A percentile compares a stretch with the other conserved stretches of the same genome.
Conservation (phyloP, 1,140 invertebrate genomes). For the Aphelinus atriplicis region DNA sequence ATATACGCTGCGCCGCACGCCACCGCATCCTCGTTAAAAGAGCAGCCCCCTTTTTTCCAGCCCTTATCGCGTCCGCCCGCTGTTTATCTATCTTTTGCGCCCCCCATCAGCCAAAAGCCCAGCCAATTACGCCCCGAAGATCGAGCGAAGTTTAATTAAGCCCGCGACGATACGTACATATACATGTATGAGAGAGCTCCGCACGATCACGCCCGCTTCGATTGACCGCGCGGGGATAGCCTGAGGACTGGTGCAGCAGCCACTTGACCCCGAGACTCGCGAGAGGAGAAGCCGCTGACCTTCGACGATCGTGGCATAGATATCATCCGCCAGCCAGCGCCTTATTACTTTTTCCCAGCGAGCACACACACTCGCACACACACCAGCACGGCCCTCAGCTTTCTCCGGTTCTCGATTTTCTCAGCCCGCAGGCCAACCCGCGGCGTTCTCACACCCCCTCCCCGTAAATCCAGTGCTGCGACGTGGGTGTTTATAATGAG, state of each 20-base stretch:
- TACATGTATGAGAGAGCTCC: slow-evolving; percentile 36
- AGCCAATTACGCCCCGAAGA: slow-evolving; percentile 40
- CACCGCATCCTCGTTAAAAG: too few relatives aligned
- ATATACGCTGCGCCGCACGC: too few relatives aligned
- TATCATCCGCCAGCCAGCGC: slow-evolving; percentile 38
- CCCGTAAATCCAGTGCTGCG: background rate
- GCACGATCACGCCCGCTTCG: slow-evolving; percentile 25
- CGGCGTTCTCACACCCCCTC: too few relatives aligned
- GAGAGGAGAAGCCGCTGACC: slow-evolving; percentile 34
- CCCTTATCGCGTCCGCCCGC: slow-evolving; percentile 1
- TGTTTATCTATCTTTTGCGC: too few relatives aligned
- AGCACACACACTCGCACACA: too few relatives aligned
- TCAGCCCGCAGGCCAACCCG: background rate
- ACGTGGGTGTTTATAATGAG: slow-evolving; percentile 46
- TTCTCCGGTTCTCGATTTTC: background rate
- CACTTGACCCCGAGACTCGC: slow-evolving; percentile 20
- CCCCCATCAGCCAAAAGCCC: too few relatives aligned
- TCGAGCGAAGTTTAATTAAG: slow-evolving; percentile 48
- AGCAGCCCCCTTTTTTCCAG: background rate
- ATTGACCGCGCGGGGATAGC: slow-evolving; percentile 35
- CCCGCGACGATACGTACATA: slow-evolving; percentile 6
- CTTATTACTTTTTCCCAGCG: slow-evolving; percentile 41
- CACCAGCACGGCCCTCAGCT: too few relatives aligned
- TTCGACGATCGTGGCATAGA: slow-evolving; percentile 45
- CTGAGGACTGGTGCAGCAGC: background rate